Conservation (phyloP, 2,113 vertebrate genomes). For the Furnarius figulus region DNA sequence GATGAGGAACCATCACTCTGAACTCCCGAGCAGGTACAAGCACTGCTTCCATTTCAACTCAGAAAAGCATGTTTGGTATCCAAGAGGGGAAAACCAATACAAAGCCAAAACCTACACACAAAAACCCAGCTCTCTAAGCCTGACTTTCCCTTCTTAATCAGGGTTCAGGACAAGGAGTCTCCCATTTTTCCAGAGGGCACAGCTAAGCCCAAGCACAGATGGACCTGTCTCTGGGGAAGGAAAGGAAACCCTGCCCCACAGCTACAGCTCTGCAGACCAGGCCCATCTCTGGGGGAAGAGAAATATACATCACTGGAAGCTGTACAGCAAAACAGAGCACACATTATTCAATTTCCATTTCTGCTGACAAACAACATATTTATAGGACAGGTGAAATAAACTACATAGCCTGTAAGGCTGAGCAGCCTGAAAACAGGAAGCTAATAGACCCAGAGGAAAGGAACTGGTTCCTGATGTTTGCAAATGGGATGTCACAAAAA, state of each 20-base stretch:
- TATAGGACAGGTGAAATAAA: slow-evolving; percentile 21
- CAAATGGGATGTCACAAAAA: not conserved
- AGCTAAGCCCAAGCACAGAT: not conserved
- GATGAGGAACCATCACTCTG: fast-evolving
- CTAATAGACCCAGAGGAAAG: not conserved
- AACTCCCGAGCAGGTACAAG: not conserved
- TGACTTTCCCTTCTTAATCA: not conserved
- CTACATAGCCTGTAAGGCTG: not conserved
- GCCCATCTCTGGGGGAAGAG: not conserved
- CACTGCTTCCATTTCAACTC: not conserved
- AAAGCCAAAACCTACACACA: not conserved
- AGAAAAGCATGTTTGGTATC: not conserved
- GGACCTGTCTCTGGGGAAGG: not conserved
- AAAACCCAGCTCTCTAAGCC: not conserved
- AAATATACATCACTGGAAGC: not conserved
- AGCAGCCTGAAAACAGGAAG: not conserved
- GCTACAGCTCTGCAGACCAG: not conserved
- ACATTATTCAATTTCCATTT: not conserved
- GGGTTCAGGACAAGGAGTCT: not conserved
- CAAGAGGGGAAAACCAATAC: not conserved
- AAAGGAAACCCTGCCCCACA: not conserved
- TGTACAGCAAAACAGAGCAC: not conserved
- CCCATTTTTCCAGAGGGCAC: fast-evolving
- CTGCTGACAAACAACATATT: not conserved
- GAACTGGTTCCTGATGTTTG: not conserved